Evolutionary conservation across 2,888 invertebrate genomes (phyloP), one percentile per base, ranked within the genome.

Genomic region (Nephrotoma appendiculata): DNA sequence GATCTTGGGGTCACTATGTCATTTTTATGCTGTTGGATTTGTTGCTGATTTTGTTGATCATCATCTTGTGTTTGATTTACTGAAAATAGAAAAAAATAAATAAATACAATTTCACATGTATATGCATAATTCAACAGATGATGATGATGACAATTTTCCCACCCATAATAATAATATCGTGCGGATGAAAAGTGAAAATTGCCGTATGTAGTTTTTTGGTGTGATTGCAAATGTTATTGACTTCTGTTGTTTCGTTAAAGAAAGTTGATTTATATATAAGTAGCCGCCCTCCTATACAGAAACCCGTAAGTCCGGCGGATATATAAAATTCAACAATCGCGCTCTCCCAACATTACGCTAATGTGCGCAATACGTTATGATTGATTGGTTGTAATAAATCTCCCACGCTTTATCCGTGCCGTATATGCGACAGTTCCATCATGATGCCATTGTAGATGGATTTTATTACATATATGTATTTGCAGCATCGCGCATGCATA

Each of bases 1-100:
- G 93, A 93, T 90, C 93, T 93, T 88, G 95, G 94, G 88, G 93
- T 92, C 88, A 92, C 91, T 87, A 93, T 91, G 88, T 93, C 93
- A 88, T 92, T 90, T 88, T 90, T 89, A 89, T 91, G 92, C 89
- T 92, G 71, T 71, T 71, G 71, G 7, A 71, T 71, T 71, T 71
- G 31, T 71, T 71, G 71, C 31, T 71, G 71, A 31, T 44, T 6
- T 85, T 15, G 15, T 44, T 71, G 31, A 71, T 71, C 71, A 19
- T 57, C 57, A 71, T 84, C 84, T 84, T 42, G 42, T 42, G 86
- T 57, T 84, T 89, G 89, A 89, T 89, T 88, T 88, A 88, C 89
- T 90, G 89, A 86, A 88, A 87, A 87, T 87, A 87, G 86, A 86
- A 87, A 9, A 19, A 86, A 86, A 88, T 84, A 83, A 87, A 15